Evolutionary conservation across 1,140 invertebrate species (phyloP).

Genomic region (Ceratoteleas bidentatus): DNA sequence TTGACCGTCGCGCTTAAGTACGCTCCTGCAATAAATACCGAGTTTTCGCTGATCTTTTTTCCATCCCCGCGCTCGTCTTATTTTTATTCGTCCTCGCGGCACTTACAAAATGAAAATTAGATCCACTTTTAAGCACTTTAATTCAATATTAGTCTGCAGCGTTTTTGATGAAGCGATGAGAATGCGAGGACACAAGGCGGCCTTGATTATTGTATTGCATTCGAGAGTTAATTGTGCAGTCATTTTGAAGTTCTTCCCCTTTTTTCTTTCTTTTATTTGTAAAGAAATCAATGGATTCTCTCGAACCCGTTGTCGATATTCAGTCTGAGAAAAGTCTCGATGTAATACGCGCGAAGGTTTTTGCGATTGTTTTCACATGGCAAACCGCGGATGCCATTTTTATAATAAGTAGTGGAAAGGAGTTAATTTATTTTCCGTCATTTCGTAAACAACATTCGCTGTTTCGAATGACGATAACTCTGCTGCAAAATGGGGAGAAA

Average conservation of each 20-base stretch:
- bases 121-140: slow-evolving; percentile 43
- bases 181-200: slow-evolving; percentile 11
- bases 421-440: no score
- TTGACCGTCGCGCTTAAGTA: slow-evolving; percentile 63
- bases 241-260: no score
- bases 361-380: no score
- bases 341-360: no score
- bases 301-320: no score
- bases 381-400: no score
- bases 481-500: background rate
- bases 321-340: no score
- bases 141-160: slow-evolving; percentile 48
- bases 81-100: slow-evolving; percentile 32
- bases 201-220: slow-evolving; percentile 46
- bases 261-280: no score
- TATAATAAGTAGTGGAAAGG: no score
- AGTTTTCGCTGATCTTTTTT: slow-evolving; percentile 45
- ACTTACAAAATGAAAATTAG: slow-evolving; percentile 52
- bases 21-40: slow-evolving; percentile 56
- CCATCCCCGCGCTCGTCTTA: slow-evolving; percentile 8
- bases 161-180: slow-evolving; percentile 37
- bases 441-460: no score
- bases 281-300: no score
- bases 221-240: slow-evolving; percentile 26
- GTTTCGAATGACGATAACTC: background rate